Base-by-base conservation (phyloP, 2,888 invertebrate genomes). In the Cenopis cana region DNA sequence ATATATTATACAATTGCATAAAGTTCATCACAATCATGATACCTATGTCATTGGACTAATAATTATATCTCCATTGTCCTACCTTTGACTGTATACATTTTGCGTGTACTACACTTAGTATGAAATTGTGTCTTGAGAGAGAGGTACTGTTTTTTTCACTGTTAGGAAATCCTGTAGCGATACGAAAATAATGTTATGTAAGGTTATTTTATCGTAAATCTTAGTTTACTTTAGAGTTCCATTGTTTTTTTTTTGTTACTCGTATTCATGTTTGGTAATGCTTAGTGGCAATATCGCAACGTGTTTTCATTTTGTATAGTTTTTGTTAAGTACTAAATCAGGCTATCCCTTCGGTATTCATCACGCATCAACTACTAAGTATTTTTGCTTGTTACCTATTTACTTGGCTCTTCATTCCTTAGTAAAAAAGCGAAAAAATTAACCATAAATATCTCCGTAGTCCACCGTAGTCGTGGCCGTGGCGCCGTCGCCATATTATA, bases 231-330 rank as follows among this genome's bases (percentile, higher is more conserved):
- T 38, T 57, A 8, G 38, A 14, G 38, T 9, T 59, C 17, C 17
- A 14, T 57, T 49, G 12, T 18, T 59, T 38, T 57, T 59, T 38
- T 17, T 20, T 41, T 14, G 57, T 57, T 36, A 36, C 18, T 18
- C 6, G 18, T 57, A 17, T 36, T 38, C 56, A 18, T 36, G 11
- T 5, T 56, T 56, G 29, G 55, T 29, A 9, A 29, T n/a, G 14
- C n/a, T 2, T n/a, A 14, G 24, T 24, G 4, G 24, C 24, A 24
- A 24, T 24, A n/a, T 38, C 11, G 33, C n/a, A 36, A 57, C 12
- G n/a, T 18, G 4, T 17, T 57, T 36, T 36, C 36, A 38, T 17
- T 33, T 33, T 33, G 33, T 56, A 33, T 56, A 17, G 1, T 33
- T 17, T 38, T 38, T 18, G 18, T 12, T 8, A 29, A 0, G 12